Percentiles rank a stretch among this genome's conserved stretches.
Evolutionary conservation across 2,113 vertebrate species (phyloP).

Genomic region (Pheucticus melanocephalus): DNA sequence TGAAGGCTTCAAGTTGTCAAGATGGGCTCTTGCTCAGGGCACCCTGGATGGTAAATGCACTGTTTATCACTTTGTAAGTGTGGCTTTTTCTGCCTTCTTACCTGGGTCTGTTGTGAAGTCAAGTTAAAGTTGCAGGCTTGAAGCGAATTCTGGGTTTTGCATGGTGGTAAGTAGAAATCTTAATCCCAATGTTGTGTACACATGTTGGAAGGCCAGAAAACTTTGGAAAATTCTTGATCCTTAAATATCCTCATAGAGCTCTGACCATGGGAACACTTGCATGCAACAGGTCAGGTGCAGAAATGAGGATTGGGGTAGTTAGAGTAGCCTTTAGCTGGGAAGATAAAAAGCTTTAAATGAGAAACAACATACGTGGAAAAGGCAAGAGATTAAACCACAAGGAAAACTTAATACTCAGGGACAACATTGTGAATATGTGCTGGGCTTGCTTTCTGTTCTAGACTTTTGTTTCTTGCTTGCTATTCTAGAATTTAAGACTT

Average conservation of each 20-base stretch:
- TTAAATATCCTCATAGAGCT: neutral
- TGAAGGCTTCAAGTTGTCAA: neutral
- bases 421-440: fast-evolving
- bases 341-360: neutral
- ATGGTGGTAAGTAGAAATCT: neutral
- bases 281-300: fast-evolving
- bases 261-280: fast-evolving
- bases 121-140: neutral
- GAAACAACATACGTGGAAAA: neutral
- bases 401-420: neutral
- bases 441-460: neutral
- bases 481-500: neutral
- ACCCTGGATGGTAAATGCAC: fast-evolving
- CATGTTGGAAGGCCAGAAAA: neutral
- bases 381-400: neutral
- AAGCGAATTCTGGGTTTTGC: neutral
- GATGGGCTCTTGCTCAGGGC: neutral
- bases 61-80: fast-evolving
- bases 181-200: fast-evolving
- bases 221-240: fast-evolving
- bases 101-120: neutral
- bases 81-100: neutral
- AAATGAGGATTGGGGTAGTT: neutral
- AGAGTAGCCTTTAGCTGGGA: neutral
- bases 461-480: neutral